Conservation (phyloP, 2,888 invertebrate genomes). For the Volucella bombylans region DNA sequence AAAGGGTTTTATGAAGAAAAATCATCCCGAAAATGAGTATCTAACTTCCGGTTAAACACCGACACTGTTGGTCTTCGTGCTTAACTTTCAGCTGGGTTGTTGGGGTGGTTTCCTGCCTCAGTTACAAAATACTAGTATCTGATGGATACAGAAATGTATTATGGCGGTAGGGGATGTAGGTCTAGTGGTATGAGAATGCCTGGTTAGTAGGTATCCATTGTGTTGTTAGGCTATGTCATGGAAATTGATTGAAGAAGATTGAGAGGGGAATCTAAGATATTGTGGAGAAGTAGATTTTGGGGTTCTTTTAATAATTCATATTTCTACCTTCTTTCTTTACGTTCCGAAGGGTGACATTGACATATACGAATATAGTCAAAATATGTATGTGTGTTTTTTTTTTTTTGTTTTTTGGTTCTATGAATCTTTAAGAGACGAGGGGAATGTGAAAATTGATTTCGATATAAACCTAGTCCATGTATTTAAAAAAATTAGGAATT, state of each 20-base stretch:
- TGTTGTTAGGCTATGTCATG: not conserved
- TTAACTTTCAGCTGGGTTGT: not conserved
- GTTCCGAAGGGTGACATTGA: not conserved
- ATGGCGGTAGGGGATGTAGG: no score
- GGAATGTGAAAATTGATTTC: no score
- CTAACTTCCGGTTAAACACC: constrained; percentile 25
- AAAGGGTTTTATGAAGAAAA: constrained; percentile 8
- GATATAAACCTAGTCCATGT: no score
- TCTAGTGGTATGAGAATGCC: no score
- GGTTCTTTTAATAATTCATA: not conserved
- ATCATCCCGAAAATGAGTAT: constrained; percentile 5
- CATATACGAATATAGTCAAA: not conserved
- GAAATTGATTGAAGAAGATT: not conserved
- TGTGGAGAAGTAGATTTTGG: not conserved
- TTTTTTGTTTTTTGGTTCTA: no score
- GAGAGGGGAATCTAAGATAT: not conserved
- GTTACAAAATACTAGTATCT: not conserved
- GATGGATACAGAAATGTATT: not conserved
- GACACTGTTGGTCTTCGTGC: constrained; percentile 3
- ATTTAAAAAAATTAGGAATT: no score
- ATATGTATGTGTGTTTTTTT: not conserved
- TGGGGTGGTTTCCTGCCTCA: not conserved
- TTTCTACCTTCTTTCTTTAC: not conserved
- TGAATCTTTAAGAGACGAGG: no score
- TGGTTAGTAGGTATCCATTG: no score